Conservation (phyloP, 1,140 invertebrate species). For the Cotesia chilonis region DNA sequence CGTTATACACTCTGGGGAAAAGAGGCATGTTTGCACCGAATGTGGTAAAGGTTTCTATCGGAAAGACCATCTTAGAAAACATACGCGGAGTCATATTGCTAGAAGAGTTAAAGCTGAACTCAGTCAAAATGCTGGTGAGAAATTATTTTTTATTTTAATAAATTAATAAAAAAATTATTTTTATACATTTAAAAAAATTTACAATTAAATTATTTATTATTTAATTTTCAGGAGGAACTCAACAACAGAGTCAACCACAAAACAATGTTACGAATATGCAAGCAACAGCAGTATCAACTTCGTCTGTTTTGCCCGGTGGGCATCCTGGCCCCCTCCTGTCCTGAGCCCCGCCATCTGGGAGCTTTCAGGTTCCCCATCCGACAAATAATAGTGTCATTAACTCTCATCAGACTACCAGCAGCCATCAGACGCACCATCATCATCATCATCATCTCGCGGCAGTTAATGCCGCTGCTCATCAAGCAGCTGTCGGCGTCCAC, state of each 20-base stretch:
- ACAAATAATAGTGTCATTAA: slow-evolving; percentile 58
- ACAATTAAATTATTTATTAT: slow-evolving; percentile 1
- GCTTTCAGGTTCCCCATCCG: slow-evolving; percentile 65
- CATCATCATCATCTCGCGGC: slow-evolving; percentile 49
- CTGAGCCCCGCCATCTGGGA: slow-evolving; percentile 67
- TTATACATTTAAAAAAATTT: no score
- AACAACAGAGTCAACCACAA: slow-evolving; percentile 61
- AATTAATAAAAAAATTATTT: background rate
- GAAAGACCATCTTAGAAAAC: slow-evolving; percentile 71
- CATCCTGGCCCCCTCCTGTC: slow-evolving; percentile 63
- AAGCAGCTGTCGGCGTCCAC: slow-evolving; percentile 54
- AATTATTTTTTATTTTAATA: slow-evolving; percentile 13
- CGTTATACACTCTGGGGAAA: slow-evolving; percentile 86
- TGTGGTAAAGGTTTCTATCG: slow-evolving; percentile 81
- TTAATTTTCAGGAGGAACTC: slow-evolving; percentile 46
- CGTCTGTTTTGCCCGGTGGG: slow-evolving; percentile 60
- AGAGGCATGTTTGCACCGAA: slow-evolving; percentile 84
- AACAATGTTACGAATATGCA: slow-evolving; percentile 62
- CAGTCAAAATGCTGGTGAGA: slow-evolving; percentile 69
- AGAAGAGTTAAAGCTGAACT: slow-evolving; percentile 84
- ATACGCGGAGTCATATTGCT: slow-evolving; percentile 83
- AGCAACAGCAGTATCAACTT: slow-evolving; percentile 57
- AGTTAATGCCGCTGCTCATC: slow-evolving; percentile 59
- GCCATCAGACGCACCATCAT: slow-evolving; percentile 53
- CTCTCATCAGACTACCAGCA: slow-evolving; percentile 51